Percentiles rank a stretch among this genome's conserved stretches.
phyloP scores from a whole-genome alignment of 2,888 invertebrate species.

The Ochropleura leucogaster region DNA sequence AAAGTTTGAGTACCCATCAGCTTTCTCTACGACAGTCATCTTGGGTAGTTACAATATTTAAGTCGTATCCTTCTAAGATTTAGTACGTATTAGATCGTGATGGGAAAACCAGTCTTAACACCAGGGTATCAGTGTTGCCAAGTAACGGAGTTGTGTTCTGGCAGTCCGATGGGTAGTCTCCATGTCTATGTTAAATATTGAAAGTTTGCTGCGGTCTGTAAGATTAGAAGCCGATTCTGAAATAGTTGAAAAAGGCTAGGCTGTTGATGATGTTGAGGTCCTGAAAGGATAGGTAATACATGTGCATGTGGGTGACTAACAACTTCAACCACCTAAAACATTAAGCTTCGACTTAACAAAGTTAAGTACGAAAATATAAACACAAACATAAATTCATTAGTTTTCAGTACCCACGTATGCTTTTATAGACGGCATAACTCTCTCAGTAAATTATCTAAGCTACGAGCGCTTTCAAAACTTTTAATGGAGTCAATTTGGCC shows the following conservation, averaged over 20 bases:
- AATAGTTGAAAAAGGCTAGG: background rate
- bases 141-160: background rate
- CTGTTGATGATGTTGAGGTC: background rate
- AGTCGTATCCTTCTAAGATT: slow-evolving; percentile 16
- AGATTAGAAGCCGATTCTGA: background rate
- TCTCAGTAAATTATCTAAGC: slow-evolving; percentile 89
- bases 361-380: slow-evolving; percentile 73
- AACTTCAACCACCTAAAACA: slow-evolving; percentile 48
- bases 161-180: background rate
- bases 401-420: slow-evolving; percentile 82
- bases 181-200: background rate
- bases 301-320: background rate
- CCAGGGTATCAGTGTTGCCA: background rate
- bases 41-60: slow-evolving; percentile 37
- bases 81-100: background rate
- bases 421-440: slow-evolving; percentile 87
- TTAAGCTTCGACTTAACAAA: slow-evolving; percentile 68
- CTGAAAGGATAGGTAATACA: background rate
- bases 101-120: background rate
- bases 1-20: slow-evolving; percentile 66
- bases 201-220: background rate
- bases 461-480: slow-evolving; percentile 89
- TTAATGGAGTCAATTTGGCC: slow-evolving; percentile 90
- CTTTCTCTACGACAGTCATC: slow-evolving; percentile 57
- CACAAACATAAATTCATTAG: slow-evolving; percentile 84